Conservation (phyloP, 1,140 invertebrate genomes). For the Lucilia sericata region DNA sequence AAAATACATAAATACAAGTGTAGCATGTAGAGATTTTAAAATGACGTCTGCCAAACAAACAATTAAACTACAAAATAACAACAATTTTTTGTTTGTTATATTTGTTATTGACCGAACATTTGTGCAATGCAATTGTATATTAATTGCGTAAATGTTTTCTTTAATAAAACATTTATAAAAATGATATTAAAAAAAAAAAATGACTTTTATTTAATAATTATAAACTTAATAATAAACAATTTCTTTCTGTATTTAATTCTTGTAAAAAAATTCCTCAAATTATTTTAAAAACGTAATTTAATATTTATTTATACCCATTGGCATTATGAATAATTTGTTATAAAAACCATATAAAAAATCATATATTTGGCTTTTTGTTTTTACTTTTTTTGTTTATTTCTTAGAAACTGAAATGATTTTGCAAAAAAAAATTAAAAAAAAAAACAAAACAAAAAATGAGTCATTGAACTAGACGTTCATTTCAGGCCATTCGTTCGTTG, state of each 20-base stretch:
- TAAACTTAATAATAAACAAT: background rate
- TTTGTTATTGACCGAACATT: background rate
- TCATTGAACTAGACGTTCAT: slow-evolving; percentile 26
- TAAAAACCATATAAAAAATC: background rate
- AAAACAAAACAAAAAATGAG: slow-evolving; percentile 30
- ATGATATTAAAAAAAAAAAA: no score
- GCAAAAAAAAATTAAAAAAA: slow-evolving; percentile 4
- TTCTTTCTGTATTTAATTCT: slow-evolving; percentile 5
- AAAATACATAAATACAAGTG: background rate
- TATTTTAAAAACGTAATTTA: background rate
- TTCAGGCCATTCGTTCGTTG: no score
- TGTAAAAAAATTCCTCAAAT: background rate
- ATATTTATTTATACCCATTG: background rate
- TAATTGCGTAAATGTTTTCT: slow-evolving; percentile 26
- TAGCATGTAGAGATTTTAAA: slow-evolving; percentile 15
- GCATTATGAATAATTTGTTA: background rate
- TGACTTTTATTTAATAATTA: background rate
- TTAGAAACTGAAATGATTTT: background rate
- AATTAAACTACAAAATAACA: slow-evolving; percentile 9
- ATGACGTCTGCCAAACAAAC: slow-evolving; percentile 34
- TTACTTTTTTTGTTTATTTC: slow-evolving; percentile 14
- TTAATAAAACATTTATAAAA: no score
- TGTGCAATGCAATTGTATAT: slow-evolving; percentile 30
- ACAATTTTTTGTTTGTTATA: background rate
- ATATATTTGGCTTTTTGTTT: background rate